Evolutionary conservation across 2,888 invertebrate genomes (phyloP), one percentile per base, ranked within the genome.

Genomic region (Plutella xylostella): DNA sequence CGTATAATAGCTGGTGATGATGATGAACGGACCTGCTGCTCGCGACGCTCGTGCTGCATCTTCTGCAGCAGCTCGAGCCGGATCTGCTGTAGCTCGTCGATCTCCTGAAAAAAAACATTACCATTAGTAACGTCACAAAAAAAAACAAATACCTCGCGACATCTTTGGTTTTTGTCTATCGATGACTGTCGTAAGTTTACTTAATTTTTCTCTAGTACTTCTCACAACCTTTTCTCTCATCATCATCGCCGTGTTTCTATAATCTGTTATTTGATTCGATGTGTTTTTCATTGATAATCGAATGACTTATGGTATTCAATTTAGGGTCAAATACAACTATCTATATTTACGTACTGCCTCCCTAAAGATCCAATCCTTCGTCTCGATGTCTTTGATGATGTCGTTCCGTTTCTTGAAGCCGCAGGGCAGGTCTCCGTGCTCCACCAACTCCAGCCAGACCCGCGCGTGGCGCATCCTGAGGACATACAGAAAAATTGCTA

Each of bases 331-430:
- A 25, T 5, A 7, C 5, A 25, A 25, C 5, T 25, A 11, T 7
- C 5, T 25, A 33, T 7, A 15, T n/a, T 7, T 15, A 33, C 42
- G 61, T 58, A 91, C 91, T 52, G 90, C 87, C 63, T 95, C 94
- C 48, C 94, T 86, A 44, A 92, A 90, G 9, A 91, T 86, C 94
- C 94, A 95, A 60, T 94, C 90, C 54, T 93, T 90, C 48, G 89
- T 86, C 68, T 94, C 94, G 51, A 95, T 86, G n/a, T 92, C 91
- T 41, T 87, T 88, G 51, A 94, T 86, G 57, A 93, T 87, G n/a
- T 76, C 78, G 12, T 87, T 79, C 3, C 90, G 76, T 42, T 83
- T 77, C 56, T 89, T 88, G 60, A 87, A 56, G 88, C 87, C 58
- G 70, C 63, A 54, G 1, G 76, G 72, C 45, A 65, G 64, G 30